These are phyloP conservation scores for Acanthosepion esculentum DNA, from an alignment of 2,888 invertebrate genomes.

Conservation along the genomic window DNA sequence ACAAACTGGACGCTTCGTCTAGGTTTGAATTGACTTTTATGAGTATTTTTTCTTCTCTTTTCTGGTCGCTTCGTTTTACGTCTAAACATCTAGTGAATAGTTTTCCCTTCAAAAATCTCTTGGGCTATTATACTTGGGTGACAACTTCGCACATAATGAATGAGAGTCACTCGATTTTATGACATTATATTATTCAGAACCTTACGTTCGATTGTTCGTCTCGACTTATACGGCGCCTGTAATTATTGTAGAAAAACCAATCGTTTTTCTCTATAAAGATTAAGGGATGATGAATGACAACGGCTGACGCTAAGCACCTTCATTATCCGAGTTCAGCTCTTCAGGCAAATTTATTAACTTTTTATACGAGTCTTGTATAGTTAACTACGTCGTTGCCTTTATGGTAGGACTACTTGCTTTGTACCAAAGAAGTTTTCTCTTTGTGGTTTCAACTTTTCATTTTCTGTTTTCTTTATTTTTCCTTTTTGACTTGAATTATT, in stretches of 20 bases:
- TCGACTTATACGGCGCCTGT: background rate
- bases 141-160: background rate
- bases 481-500: too few relatives aligned
- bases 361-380: background rate
- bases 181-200: background rate
- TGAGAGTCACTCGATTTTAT: background rate
- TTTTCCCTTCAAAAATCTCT: background rate
- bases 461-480: too few relatives aligned
- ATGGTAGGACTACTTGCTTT: background rate
- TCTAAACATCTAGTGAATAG: background rate
- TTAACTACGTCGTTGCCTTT: background rate
- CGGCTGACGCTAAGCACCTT: slow-evolving; percentile 14
- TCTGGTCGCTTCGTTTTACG: background rate
- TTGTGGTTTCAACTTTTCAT: too few relatives aligned
- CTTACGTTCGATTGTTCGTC: background rate
- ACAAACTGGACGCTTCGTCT: too few relatives aligned
- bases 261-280: slow-evolving; percentile 33
- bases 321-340: slow-evolving; percentile 18
- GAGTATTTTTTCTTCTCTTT: background rate
- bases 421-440: background rate
- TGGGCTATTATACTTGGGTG: background rate
- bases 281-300: background rate
- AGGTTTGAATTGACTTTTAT: too few relatives aligned
- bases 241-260: background rate
- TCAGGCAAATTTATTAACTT: background rate